phyloP scores from a whole-genome alignment of 2,888 invertebrate species.

The Onthophagus sagittarius region DNA sequence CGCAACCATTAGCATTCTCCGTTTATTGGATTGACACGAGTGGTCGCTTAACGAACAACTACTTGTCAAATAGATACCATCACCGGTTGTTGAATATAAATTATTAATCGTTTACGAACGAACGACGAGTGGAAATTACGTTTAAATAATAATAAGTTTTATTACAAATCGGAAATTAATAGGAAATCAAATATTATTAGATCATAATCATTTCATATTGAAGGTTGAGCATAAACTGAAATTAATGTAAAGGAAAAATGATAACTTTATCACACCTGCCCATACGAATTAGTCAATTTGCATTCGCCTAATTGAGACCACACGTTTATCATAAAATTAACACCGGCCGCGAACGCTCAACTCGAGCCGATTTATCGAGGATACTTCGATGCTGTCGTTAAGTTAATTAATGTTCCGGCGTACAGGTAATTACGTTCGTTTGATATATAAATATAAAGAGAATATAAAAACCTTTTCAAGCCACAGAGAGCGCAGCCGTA shows the following conservation, averaged over 20 bases:
- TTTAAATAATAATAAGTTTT: background rate
- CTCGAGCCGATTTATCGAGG: background rate
- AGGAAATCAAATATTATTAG: too few relatives aligned
- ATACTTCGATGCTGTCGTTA: background rate
- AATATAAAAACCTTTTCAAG: background rate
- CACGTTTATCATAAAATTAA: background rate
- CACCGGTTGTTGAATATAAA: background rate
- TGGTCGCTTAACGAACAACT: background rate
- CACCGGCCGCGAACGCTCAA: background rate
- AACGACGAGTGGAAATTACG: background rate
- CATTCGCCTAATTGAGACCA: background rate
- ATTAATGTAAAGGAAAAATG: background rate
- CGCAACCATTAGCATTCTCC: background rate
- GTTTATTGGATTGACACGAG: background rate
- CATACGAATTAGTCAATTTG: background rate
- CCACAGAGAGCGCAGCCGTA: background rate
- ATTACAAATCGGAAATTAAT: too few relatives aligned
- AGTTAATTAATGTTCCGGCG: background rate
- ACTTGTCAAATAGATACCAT: background rate
- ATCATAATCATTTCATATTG: too few relatives aligned
- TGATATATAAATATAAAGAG: background rate
- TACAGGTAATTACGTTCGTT: background rate
- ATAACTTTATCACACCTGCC: background rate
- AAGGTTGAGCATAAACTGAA: background rate
- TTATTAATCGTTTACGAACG: background rate